Base-by-base conservation (phyloP, 2,113 vertebrate genomes). In the Hippolais icterina region DNA sequence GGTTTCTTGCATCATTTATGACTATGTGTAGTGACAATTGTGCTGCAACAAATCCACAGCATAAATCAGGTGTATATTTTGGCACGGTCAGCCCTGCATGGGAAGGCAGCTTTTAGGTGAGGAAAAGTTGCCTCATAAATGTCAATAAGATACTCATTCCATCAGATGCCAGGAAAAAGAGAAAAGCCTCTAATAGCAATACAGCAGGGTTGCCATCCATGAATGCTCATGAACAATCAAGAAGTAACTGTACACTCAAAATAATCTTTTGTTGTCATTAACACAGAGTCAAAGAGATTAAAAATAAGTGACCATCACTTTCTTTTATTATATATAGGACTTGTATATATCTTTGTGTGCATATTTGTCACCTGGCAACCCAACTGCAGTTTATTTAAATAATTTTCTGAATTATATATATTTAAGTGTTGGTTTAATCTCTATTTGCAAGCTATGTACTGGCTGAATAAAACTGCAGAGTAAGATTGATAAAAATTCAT, bases 1-100 rank as follows among this genome's bases (percentile, higher is more conserved):
- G 49, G 91, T 93, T 95, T 95, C 89, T 96, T 95, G 94, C 87
- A 92, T 96, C 94, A 95, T 95, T 97, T 96, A 95, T 95, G 95
- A 88, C 92, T 96, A 75, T 78, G 83, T 78, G 87, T 90, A 89
- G 93, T 81, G 90, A 83, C 90, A 96, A 90, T 92, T 92, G 88
- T 92, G 76, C 77, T 83, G 47, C 76, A 92, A 86, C 75, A 96
- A 95, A 96, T 94, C 92, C 79, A 83, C 52, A 23, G 35, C 60
- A 88, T 97, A 95, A 96, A 96, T 96, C 96, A 84, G 85, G 50
- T 96, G 90, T 95, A 49, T 88, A 71, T 92, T 93, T 97, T 97
- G 92, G 93, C 92, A 94, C 49, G 74, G 81, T 20, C 72, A 87
- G 6, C 52, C 57, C 76, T 84, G 37, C 44, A n/a, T 78, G 68